Evolutionary conservation across 2,888 invertebrate species (phyloP).

Genomic region (Lottia scabra): DNA sequence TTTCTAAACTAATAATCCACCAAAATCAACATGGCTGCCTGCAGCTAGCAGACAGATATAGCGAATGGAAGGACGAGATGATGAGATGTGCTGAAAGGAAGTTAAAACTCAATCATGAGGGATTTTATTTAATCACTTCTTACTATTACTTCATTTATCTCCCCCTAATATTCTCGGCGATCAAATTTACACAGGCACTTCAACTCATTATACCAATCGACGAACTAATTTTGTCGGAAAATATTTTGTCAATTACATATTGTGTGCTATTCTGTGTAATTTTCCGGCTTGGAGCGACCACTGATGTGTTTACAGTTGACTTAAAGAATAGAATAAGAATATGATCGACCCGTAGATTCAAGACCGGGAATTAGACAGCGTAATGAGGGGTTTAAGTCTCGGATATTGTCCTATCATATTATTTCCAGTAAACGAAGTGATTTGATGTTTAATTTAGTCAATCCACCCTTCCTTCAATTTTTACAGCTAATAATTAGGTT

Average conservation of each 20-base stretch:
- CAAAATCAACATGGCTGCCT: slow-evolving; percentile 1
- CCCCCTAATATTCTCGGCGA: slow-evolving; percentile 36
- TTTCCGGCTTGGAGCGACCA: slow-evolving; percentile 34
- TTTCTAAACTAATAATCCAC: background rate
- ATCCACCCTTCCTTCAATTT: slow-evolving; percentile 13
- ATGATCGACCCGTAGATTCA: background rate
- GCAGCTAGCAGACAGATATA: background rate
- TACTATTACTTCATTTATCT: slow-evolving; percentile 39
- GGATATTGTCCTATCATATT: slow-evolving; percentile 12
- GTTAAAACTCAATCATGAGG: background rate
- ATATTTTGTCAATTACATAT: slow-evolving; percentile 48
- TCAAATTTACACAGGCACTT: slow-evolving; percentile 42
- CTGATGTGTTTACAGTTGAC: slow-evolving; percentile 36
- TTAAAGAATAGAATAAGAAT: slow-evolving; percentile 30
- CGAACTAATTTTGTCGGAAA: slow-evolving; percentile 43
- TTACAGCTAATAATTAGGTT: slow-evolving; percentile 23
- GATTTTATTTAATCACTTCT: slow-evolving; percentile 30
- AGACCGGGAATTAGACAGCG: background rate
- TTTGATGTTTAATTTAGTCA: slow-evolving; percentile 21
- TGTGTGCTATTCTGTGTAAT: slow-evolving; percentile 36
- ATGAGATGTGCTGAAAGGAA: background rate
- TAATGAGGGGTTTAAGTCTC: slow-evolving; percentile 19
- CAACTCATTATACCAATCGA: slow-evolving; percentile 41
- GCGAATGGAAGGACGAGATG: background rate
- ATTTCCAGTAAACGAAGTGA: slow-evolving; percentile 11